A percentile compares a stretch with the other conserved stretches of the same genome.
phyloP scores from a whole-genome alignment of 2,888 invertebrate species.

The Galeopsomyia nigrocyanea region DNA sequence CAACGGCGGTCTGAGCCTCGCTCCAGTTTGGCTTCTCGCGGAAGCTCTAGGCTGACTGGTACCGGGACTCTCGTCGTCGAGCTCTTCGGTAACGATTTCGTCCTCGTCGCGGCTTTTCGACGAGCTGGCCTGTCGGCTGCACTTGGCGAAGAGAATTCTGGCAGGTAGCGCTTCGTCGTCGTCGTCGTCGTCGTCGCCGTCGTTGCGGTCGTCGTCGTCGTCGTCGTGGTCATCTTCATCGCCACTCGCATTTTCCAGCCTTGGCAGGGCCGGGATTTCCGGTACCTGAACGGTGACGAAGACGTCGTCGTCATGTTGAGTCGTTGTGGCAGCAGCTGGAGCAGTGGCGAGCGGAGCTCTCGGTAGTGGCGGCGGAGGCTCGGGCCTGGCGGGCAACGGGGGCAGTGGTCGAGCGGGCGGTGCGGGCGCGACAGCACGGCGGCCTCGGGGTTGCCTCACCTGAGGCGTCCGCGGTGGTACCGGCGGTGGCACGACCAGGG shows the following conservation, averaged over 20 bases:
- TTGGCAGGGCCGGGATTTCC: no score
- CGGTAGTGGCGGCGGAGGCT: neutral
- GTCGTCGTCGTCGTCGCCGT: slow-evolving; percentile 17
- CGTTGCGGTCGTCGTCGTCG: slow-evolving; percentile 8
- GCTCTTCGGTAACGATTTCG: slow-evolving; percentile 24
- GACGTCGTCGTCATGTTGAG: no score
- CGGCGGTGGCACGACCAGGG: slow-evolving; percentile 49
- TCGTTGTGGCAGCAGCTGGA: no score
- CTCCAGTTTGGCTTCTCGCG: slow-evolving; percentile 44
- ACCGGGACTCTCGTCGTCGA: slow-evolving; percentile 12
- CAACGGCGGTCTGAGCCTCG: slow-evolving; percentile 62
- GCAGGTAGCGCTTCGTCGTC: slow-evolving; percentile 44
- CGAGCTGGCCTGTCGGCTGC: slow-evolving; percentile 41
- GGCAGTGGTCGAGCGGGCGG: slow-evolving; percentile 15
- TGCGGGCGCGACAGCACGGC: slow-evolving; percentile 26
- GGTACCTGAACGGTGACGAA: no score
- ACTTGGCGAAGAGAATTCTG: slow-evolving; percentile 51
- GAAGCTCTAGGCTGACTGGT: no score
- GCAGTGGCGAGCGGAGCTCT: no score
- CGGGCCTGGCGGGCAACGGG: slow-evolving; percentile 25
- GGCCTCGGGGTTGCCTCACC: slow-evolving; percentile 47
- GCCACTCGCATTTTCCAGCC: neutral
- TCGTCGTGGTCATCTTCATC: slow-evolving; percentile 16
- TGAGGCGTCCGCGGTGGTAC: slow-evolving; percentile 59
- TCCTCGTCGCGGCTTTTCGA: slow-evolving; percentile 28